These are phyloP conservation scores for Hucho hucho DNA, from an alignment of 2,113 vertebrate genomes.

Conservation along the genomic window DNA sequence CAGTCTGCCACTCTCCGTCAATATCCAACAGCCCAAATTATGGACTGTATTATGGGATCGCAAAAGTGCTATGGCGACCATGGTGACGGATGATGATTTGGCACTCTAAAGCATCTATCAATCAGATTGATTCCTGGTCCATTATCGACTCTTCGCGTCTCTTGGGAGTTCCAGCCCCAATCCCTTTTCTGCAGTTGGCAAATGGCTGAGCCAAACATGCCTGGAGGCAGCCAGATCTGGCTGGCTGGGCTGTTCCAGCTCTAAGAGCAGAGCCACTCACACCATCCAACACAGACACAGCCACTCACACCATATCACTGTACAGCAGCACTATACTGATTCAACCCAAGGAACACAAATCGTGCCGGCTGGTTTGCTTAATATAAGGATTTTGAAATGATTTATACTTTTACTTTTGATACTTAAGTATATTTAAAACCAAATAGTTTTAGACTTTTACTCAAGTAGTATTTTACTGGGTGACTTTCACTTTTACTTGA, in stretches of 20 bases:
- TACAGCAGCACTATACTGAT: background rate
- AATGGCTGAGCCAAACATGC: constrained; percentile 16
- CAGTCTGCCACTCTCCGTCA: background rate
- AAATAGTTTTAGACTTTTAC: too few species aligned
- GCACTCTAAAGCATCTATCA: background rate
- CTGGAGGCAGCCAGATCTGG: constrained; percentile 39
- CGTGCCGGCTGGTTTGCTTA: too few species aligned
- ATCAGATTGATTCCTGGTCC: too few species aligned
- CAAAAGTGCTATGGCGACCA: background rate
- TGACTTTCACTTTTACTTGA: too few species aligned
- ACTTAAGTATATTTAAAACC: too few species aligned
- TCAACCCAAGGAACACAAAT: too few species aligned
- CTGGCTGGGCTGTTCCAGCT: background rate
- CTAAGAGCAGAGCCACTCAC: constrained; percentile 57
- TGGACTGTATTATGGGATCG: background rate
- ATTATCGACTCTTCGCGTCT: too few species aligned
- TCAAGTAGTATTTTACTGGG: too few species aligned
- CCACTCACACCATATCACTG: background rate
- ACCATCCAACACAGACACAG: background rate
- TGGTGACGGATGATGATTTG: background rate
- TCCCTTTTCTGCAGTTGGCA: too few species aligned
- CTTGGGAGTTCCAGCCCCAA: too few species aligned
- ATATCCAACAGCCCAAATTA: background rate
- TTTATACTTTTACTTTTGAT: too few species aligned
- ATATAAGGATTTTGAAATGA: too few species aligned